Conservation (phyloP, 2,797 vertebrate species). For the Orestias chungarensis region DNA sequence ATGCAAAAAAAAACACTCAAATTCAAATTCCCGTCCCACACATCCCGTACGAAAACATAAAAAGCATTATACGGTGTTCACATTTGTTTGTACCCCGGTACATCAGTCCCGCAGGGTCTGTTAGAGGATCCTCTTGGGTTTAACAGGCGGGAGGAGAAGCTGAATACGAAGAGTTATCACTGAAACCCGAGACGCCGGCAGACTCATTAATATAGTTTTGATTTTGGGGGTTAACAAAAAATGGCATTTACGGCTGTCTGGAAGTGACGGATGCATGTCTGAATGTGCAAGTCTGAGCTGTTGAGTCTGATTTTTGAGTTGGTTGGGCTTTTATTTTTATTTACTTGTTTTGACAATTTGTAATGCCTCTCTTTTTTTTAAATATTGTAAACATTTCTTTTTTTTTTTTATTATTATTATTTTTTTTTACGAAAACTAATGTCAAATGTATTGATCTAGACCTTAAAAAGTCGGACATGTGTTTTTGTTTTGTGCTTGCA, state of each 20-base stretch:
- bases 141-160: conserved; percentile 73
- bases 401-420: neutral
- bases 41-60: conserved; percentile 7
- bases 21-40: neutral
- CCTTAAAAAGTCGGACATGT: neutral
- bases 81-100: conserved; percentile 7
- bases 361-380: neutral
- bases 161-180: conserved; percentile 70
- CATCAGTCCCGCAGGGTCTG: conserved; percentile 27
- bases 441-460: neutral
- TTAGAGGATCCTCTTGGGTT: conserved; percentile 58
- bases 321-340: neutral
- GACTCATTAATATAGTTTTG: conserved; percentile 44
- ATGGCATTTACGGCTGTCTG: conserved; percentile 61
- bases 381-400: neutral
- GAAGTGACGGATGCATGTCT: conserved; percentile 34
- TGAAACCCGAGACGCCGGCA: conserved; percentile 29
- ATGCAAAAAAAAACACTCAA: neutral
- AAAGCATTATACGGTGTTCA: neutral
- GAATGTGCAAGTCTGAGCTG: conserved; percentile 9
- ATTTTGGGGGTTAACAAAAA: conserved; percentile 61
- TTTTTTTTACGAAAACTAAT: neutral
- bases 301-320: neutral
- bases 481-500: neutral
- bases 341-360: neutral